Conservation (phyloP, 2,113 vertebrate species). For the Odontesthes bonariensis region DNA sequence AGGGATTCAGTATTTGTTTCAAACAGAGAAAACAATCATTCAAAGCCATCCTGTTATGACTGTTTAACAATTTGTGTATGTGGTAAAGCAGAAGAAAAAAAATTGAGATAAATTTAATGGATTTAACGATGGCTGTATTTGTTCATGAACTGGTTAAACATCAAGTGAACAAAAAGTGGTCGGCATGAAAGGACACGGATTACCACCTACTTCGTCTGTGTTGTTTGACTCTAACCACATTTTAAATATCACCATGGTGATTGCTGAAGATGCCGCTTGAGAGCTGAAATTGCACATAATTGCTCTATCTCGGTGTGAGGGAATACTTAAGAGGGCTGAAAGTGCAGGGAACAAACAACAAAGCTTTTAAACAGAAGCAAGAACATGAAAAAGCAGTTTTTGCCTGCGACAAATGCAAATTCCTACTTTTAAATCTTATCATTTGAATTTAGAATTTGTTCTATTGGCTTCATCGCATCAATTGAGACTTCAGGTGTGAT, state of each 20-base stretch:
- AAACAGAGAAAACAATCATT: conserved; percentile 33
- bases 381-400: conserved; percentile 48
- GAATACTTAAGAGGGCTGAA: conserved; percentile 67
- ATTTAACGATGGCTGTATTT: conserved; percentile 40
- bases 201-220: conserved; percentile 56
- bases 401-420: conserved; percentile 11
- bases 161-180: conserved; percentile 48
- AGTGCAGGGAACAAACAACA: conserved; percentile 67
- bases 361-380: conserved; percentile 54
- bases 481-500: not conserved
- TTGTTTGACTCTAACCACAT: conserved; percentile 70
- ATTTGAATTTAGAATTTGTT: conserved; percentile 38
- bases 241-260: conserved; percentile 84
- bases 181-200: conserved; percentile 45
- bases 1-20: conserved; percentile 42
- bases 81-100: conserved; percentile 11
- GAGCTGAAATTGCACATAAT: conserved; percentile 83
- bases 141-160: conserved; percentile 43
- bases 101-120: conserved; percentile 11
- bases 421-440: conserved; percentile 22
- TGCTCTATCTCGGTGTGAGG: conserved; percentile 73
- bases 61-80: conserved; percentile 20
- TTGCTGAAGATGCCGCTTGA: conserved; percentile 78
- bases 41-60: conserved; percentile 22
- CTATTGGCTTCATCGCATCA: not conserved